These are phyloP conservation scores for Cactoblastis cactorum DNA, from an alignment of 2,888 invertebrate genomes.

Conservation along the genomic window DNA sequence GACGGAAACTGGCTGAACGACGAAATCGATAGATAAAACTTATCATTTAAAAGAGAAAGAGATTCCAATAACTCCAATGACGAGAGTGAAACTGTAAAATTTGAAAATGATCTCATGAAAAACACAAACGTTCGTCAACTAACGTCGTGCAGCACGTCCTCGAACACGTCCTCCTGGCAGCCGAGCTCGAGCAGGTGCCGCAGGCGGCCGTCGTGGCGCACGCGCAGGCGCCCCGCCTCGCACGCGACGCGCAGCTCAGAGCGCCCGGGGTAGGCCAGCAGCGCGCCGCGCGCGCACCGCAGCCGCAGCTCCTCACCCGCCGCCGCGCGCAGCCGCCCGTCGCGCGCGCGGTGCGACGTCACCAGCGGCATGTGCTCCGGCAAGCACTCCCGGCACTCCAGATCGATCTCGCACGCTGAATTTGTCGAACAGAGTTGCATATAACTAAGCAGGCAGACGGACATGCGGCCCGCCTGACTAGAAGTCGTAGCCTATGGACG, in stretches of 20 bases:
- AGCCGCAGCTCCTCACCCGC: conserved; percentile 50
- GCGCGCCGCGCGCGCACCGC: conserved; percentile 53
- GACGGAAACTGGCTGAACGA: no score
- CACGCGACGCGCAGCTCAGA: conserved; percentile 40
- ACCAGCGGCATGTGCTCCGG: conserved; percentile 70
- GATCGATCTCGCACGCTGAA: conserved; percentile 52
- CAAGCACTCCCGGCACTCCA: conserved; percentile 63
- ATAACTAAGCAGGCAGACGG: no score
- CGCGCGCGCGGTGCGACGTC: conserved; percentile 47
- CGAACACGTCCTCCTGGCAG: conserved; percentile 65
- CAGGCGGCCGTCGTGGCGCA: conserved; percentile 36
- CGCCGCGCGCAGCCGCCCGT: conserved; percentile 34
- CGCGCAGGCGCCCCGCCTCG: conserved; percentile 50
- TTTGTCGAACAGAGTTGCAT: not conserved
- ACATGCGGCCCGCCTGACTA: no score
- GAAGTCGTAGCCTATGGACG: no score
- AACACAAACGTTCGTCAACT: not conserved
- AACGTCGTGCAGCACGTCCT: conserved; percentile 64
- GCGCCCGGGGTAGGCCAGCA: conserved; percentile 52
- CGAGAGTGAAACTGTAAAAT: no score
- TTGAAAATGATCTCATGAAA: no score
- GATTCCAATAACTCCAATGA: no score
- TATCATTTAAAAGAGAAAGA: no score
- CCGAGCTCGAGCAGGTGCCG: conserved; percentile 61
- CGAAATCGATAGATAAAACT: no score